phyloP scores from a whole-genome alignment of 2,797 vertebrate genomes.

The Hephaestus fuliginosus region DNA sequence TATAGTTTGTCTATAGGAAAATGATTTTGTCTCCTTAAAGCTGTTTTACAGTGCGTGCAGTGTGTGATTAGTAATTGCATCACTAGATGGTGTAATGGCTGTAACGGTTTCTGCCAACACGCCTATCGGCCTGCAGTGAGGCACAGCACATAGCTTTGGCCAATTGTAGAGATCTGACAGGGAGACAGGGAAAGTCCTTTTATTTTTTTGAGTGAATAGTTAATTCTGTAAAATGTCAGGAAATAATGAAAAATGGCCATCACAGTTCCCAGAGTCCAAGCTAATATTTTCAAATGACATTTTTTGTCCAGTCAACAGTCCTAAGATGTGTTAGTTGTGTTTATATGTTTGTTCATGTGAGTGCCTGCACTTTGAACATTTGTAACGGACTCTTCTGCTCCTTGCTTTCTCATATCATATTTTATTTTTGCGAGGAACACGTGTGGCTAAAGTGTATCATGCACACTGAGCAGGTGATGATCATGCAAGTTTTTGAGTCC shows the following conservation, averaged over 20 bases:
- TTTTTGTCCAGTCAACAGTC: background rate
- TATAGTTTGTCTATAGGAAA: too few relatives aligned
- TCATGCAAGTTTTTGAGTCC: too few relatives aligned
- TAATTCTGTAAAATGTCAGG: background rate
- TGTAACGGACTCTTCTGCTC: too few relatives aligned
- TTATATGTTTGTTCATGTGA: too few relatives aligned
- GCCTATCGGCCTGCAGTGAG: background rate
- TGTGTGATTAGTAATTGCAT: background rate
- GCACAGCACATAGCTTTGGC: too few relatives aligned
- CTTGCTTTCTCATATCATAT: too few relatives aligned
- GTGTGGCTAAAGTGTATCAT: too few relatives aligned
- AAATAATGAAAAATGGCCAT: background rate
- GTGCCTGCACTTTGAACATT: too few relatives aligned
- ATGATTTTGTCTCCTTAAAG: too few relatives aligned
- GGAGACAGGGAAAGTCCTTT: fast-evolving
- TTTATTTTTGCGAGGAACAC: too few relatives aligned
- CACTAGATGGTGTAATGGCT: background rate
- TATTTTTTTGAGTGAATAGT: background rate
- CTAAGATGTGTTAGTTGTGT: background rate
- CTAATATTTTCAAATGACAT: background rate
- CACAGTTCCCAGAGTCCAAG: background rate
- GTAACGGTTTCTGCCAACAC: background rate
- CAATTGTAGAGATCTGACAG: background rate
- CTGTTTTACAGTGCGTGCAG: background rate
- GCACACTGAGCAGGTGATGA: too few relatives aligned